Conservation (phyloP, 2,797 vertebrate species). For the Tenualosa thibaudeaui region DNA sequence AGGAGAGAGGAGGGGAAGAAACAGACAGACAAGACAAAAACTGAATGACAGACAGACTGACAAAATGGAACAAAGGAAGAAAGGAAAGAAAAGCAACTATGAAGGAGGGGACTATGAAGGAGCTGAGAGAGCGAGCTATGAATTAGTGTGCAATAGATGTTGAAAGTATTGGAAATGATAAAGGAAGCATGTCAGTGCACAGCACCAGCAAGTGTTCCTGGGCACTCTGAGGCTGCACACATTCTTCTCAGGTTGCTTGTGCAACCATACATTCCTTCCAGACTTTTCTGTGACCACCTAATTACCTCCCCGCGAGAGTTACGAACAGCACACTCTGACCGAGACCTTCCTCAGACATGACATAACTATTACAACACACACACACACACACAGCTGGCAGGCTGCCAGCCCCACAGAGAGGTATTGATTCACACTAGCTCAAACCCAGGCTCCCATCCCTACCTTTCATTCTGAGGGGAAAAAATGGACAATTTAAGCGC, state of each 20-base stretch:
- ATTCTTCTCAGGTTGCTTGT: not conserved
- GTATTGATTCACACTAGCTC: not conserved
- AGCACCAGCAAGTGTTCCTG: not conserved
- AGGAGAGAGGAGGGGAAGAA: no score
- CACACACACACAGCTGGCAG: not conserved
- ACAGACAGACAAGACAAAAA: not conserved
- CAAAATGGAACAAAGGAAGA: not conserved
- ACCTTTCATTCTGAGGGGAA: slow-evolving; percentile 40
- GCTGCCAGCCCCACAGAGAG: not conserved
- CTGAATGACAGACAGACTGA: not conserved
- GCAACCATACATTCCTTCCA: not conserved
- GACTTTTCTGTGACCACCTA: slow-evolving; percentile 12
- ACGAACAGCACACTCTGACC: not conserved
- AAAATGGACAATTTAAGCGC: not conserved
- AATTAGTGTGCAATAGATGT: not conserved
- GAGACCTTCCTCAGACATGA: not conserved
- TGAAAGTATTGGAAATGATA: not conserved
- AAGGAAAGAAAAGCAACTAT: not conserved
- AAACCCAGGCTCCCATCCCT: slow-evolving; percentile 23
- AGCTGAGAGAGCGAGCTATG: not conserved
- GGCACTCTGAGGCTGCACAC: not conserved
- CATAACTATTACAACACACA: not conserved
- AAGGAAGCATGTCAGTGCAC: not conserved
- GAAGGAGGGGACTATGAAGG: not conserved
- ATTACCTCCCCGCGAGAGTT: not conserved